Evolutionary conservation across 1,140 invertebrate genomes (phyloP), one percentile per base, ranked within the genome.

Genomic region (Drosophila baimaii): DNA sequence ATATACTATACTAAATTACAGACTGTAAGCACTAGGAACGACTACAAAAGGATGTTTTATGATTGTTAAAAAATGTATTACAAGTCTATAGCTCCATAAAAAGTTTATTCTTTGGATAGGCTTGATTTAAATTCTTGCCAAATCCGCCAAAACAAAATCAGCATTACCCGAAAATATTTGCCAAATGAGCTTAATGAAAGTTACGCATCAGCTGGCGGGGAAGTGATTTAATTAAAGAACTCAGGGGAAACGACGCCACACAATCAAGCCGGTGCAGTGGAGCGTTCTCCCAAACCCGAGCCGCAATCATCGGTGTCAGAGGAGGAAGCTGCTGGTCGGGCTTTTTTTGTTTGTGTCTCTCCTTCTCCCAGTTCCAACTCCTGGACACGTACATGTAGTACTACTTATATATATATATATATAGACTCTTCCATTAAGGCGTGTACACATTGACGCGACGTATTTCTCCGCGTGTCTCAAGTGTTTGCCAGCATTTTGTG

Each of bases 371-470:
- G 21, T 23, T 23, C 39, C 62, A 39, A 29, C 54, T 77, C 72
- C 72, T 81, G 57, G n/a, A 33, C 52, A 43, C 51, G 35, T 64
- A 54, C 43, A 43, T 46, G 43, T n/a, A 29, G 27, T 15, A 15
- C 25, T 3, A 7, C 12, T 33, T 29, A 47, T 39, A 41, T 65
- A 7, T 17, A 39, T 29, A 47, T 39, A 41, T 65, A 33, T 85
- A 69, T 90, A 79, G 88, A 84, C 81, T 73, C 71, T 90, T 89
- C 85, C 81, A 89, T 90, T 86, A 88, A 86, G 79, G 68, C 84
- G 80, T 81, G 85, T 89, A 89, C 84, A 89, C 84, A 89, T 84
- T 84, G 84, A 89, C 84, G 84, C 84, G 84, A 89, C 84, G 62
- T 72, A 62, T 71, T 51, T 55, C 55, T 58, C 43, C 46, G 29